A percentile compares a stretch with the other conserved stretches of the same genome.
These are phyloP conservation scores for Hyles euphorbiae DNA, from an alignment of 1,140 invertebrate genomes.

Conservation along the genomic window DNA sequence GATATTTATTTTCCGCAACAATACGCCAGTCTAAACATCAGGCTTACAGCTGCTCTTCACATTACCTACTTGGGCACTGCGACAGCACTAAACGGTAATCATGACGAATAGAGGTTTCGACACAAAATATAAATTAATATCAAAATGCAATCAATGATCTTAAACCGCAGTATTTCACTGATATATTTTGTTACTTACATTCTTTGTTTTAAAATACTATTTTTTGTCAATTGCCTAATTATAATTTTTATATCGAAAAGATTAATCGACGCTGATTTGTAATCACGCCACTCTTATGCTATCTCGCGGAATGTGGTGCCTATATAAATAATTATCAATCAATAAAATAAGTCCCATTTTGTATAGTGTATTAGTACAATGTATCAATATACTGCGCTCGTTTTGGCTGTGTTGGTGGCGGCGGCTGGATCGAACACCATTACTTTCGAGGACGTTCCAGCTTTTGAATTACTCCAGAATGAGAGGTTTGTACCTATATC, in stretches of 20 bases:
- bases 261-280: constrained; percentile 32
- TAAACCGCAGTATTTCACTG: too few species aligned
- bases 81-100: too few species aligned
- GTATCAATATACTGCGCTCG: constrained; percentile 29
- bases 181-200: too few species aligned
- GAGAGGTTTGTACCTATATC: too few species aligned
- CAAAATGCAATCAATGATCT: too few species aligned
- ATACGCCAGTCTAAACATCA: too few species aligned
- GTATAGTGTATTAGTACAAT: constrained; percentile 25
- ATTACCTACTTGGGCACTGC: too few species aligned
- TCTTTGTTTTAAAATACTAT: too few species aligned
- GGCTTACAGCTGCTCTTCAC: too few species aligned
- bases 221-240: constrained; percentile 24
- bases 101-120: too few species aligned
- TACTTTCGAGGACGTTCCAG: not conserved
- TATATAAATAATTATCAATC: constrained; percentile 29
- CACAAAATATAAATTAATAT: too few species aligned
- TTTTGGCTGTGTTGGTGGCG: constrained; percentile 27
- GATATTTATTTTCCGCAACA: too few species aligned
- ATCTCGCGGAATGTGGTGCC: constrained; percentile 22
- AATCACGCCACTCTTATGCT: constrained; percentile 23
- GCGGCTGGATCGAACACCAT: constrained; percentile 30
- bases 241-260: constrained; percentile 27
- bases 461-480: not conserved
- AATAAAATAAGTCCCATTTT: constrained; percentile 8